These are phyloP conservation scores for Triplophysa bombifrons DNA, from an alignment of 2,797 vertebrate genomes.

Conservation along the genomic window DNA sequence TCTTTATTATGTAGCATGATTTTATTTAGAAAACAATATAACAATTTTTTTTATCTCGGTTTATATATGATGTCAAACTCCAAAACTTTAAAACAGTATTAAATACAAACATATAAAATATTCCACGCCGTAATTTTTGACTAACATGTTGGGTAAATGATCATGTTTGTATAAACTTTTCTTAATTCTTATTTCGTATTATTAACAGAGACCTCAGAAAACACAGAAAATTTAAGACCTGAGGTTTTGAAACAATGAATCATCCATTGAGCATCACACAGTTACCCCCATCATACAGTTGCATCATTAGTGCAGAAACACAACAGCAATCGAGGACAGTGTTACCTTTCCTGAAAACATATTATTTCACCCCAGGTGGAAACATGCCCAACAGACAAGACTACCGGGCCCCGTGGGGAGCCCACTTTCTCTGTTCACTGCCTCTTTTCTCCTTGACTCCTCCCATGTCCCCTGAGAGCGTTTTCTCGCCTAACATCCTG, in stretches of 20 bases:
- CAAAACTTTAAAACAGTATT: no score
- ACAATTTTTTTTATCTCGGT: no score
- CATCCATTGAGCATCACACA: slow-evolving; percentile 10
- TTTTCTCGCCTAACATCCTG: slow-evolving; percentile 60
- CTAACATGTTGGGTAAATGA: no score
- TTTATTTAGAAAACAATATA: no score
- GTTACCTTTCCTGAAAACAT: slow-evolving; percentile 31
- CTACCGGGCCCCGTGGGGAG: slow-evolving; percentile 25
- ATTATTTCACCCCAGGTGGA: slow-evolving; percentile 35
- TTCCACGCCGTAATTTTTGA: not conserved
- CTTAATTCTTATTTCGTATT: not conserved
- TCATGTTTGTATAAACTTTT: not conserved
- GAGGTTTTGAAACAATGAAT: slow-evolving; percentile 13
- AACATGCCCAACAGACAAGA: slow-evolving; percentile 43
- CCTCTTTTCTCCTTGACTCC: slow-evolving; percentile 23
- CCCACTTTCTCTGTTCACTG: slow-evolving; percentile 27
- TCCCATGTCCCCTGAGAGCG: slow-evolving; percentile 41
- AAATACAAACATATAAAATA: not conserved
- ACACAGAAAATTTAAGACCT: not conserved
- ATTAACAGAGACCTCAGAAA: not conserved
- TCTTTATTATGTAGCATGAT: no score
- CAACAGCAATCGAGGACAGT: slow-evolving; percentile 26
- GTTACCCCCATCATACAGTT: slow-evolving; percentile 9
- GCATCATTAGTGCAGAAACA: slow-evolving; percentile 30
- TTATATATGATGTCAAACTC: no score